Evolutionary conservation across 2,113 vertebrate genomes (phyloP).

Genomic region (Mus musculus): GRCm39 chrX:7794501-7795000

Average conservation of each 20-base stretch:
- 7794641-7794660: background rate
- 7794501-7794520: background rate
- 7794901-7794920: slow-evolving; percentile 4
- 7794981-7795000: background rate
- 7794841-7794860: too few species aligned
- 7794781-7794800: background rate
- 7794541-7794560: background rate
- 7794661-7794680: background rate
- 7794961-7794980: background rate
- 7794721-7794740: background rate
- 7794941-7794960: background rate
- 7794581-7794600: fast-evolving
- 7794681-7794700: background rate
- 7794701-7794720: slow-evolving; percentile 49
- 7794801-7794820: background rate
- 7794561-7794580: background rate
- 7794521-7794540: background rate
- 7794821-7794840: background rate
- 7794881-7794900: background rate
- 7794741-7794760: background rate
- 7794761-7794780: background rate
- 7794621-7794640: background rate
- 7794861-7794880: background rate
- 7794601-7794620: background rate
- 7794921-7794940: background rate